Evolutionary conservation across 2,888 invertebrate genomes (phyloP).

Genomic region (Choristoneura rosaceana): DNA sequence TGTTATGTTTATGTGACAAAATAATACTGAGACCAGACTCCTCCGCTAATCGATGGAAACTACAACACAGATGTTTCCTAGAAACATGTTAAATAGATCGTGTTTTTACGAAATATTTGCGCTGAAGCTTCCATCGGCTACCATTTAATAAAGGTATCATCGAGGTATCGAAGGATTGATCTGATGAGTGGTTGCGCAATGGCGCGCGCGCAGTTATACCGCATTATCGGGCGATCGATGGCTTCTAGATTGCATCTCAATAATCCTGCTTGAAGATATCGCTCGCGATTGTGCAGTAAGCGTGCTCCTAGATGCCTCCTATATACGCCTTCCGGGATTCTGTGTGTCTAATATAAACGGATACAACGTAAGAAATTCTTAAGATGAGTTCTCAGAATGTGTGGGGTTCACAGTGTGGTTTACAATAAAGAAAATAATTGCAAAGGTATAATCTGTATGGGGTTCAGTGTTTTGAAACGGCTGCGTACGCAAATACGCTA

Average conservation of each 20-base stretch:
- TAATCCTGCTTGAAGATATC: conserved; percentile 76
- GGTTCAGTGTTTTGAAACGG: no score
- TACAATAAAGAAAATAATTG: no score
- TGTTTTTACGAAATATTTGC: conserved; percentile 6
- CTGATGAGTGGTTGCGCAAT: conserved; percentile 79
- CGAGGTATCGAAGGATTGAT: conserved; percentile 68
- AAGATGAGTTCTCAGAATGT: not conserved
- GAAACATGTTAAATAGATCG: not conserved
- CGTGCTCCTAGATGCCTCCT: conserved; percentile 65
- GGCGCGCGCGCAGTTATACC: conserved; percentile 76
- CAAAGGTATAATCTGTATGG: no score
- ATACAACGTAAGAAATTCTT: no score
- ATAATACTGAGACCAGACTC: not conserved
- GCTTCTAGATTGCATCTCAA: conserved; percentile 84
- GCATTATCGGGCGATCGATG: conserved; percentile 80
- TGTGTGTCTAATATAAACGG: conserved; percentile 54
- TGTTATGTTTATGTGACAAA: not conserved
- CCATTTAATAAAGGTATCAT: conserved; percentile 83
- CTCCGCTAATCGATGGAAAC: no score
- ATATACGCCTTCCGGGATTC: conserved; percentile 71
- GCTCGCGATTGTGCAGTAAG: conserved; percentile 68
- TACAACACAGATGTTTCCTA: no score
- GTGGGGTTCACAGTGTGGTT: no score
- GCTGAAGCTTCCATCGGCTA: conserved; percentile 55
- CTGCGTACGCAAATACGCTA: no score